phyloP scores from a whole-genome alignment of 2,113 vertebrate species.

The Poecilia latipinna region DNA sequence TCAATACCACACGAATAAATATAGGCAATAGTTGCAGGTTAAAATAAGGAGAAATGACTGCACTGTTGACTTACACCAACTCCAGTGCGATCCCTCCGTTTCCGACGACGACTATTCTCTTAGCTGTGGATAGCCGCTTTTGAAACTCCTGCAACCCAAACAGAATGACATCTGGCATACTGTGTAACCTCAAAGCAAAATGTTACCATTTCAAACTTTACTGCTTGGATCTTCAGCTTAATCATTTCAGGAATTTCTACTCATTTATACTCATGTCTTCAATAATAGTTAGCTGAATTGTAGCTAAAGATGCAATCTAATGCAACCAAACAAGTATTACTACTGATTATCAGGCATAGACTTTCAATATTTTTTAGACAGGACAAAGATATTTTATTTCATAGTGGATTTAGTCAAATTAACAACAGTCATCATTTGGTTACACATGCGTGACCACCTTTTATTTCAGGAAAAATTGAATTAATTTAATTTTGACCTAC shows the following conservation, averaged over 20 bases:
- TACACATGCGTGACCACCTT: too few species aligned
- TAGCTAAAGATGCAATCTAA: too few species aligned
- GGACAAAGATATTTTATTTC: too few species aligned
- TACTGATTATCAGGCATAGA: too few species aligned
- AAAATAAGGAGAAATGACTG: not conserved
- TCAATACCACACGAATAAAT: not conserved
- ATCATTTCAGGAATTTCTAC: not conserved
- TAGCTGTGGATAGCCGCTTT: constrained; percentile 86
- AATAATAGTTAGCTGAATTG: not conserved
- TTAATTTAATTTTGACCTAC: too few species aligned
- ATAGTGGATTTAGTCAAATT: too few species aligned
- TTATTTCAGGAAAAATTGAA: too few species aligned
- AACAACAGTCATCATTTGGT: too few species aligned
- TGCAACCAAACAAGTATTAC: too few species aligned
- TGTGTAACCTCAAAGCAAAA: not conserved
- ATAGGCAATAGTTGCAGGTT: not conserved
- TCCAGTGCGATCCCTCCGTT: constrained; percentile 98
- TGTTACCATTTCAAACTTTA: not conserved
- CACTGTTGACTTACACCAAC: constrained; percentile 86
- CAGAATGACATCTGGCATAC: not conserved
- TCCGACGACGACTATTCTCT: constrained; percentile 89
- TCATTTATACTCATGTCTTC: not conserved
- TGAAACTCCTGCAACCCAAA: constrained; percentile 88
- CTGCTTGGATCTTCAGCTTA: not conserved
- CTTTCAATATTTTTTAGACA: too few species aligned